These are phyloP conservation scores for Crematogaster levior DNA, from an alignment of 2,888 invertebrate species.

Conservation along the genomic window DNA sequence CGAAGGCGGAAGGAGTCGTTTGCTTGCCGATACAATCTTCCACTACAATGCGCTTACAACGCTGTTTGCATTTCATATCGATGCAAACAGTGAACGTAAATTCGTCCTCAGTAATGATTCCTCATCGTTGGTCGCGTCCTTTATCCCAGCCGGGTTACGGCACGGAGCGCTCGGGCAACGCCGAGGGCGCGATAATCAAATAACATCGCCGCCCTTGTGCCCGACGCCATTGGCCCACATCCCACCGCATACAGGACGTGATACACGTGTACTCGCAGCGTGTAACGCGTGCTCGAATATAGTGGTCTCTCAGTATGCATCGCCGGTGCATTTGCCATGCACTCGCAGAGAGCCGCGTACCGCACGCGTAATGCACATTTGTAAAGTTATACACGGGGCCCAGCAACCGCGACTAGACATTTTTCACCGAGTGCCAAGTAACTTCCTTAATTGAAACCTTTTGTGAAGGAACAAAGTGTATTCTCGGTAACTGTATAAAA, in stretches of 20 bases:
- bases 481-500: slow-evolving; percentile 55
- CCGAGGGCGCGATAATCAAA: slow-evolving; percentile 68
- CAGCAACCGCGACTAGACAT: slow-evolving; percentile 56
- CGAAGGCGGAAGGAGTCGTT: background rate
- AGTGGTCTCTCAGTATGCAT: slow-evolving; percentile 67
- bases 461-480: slow-evolving; percentile 70
- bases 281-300: slow-evolving; percentile 77
- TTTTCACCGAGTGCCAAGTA: slow-evolving; percentile 63
- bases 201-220: slow-evolving; percentile 68
- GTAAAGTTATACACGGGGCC: slow-evolving; percentile 69
- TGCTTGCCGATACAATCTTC: background rate
- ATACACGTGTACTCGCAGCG: slow-evolving; percentile 75
- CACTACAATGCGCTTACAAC: background rate
- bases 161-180: slow-evolving; percentile 28
- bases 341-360: slow-evolving; percentile 45
- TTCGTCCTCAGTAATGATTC: slow-evolving; percentile 44
- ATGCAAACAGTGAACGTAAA: slow-evolving; percentile 29
- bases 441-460: slow-evolving; percentile 73
- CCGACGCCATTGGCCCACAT: slow-evolving; percentile 74
- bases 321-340: slow-evolving; percentile 68
- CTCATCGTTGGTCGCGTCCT: slow-evolving; percentile 41
- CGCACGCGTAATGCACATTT: slow-evolving; percentile 71
- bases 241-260: slow-evolving; percentile 67
- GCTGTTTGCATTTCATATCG: slow-evolving; percentile 9
- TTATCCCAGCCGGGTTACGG: slow-evolving; percentile 24